phyloP scores from a whole-genome alignment of 2,888 invertebrate species.

The Priocnemis perturbator region DNA sequence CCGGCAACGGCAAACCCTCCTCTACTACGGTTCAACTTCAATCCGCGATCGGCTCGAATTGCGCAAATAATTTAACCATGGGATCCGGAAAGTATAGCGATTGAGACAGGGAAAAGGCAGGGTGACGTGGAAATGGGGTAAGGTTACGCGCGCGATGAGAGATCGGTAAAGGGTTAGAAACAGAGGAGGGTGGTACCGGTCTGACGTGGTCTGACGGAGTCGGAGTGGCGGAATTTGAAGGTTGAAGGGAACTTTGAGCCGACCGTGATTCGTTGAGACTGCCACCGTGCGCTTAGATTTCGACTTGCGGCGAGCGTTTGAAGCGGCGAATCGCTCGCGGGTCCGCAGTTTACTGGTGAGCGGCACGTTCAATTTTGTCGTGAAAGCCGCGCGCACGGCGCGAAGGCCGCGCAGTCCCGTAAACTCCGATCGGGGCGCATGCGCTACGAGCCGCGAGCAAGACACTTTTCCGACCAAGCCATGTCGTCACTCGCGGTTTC shows the following conservation, averaged over 20 bases:
- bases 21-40: background rate
- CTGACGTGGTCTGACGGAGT: background rate
- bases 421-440: background rate
- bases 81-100: too few relatives aligned
- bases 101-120: too few relatives aligned
- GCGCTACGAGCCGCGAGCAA: background rate
- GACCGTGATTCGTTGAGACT: too few relatives aligned
- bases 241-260: background rate
- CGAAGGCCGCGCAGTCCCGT: slow-evolving; percentile 4
- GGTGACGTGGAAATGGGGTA: too few relatives aligned
- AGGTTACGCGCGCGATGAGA: too few relatives aligned
- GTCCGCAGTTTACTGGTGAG: slow-evolving; percentile 3
- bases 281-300: background rate
- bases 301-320: background rate
- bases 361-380: background rate
- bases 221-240: too few relatives aligned
- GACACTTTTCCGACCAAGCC: too few relatives aligned
- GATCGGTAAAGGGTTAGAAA: too few relatives aligned
- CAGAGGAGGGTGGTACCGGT: too few relatives aligned
- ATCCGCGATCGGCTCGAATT: too few relatives aligned
- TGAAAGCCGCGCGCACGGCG: background rate
- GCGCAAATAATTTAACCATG: too few relatives aligned
- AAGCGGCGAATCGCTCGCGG: background rate
- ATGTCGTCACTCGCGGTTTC: too few relatives aligned
- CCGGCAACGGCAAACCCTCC: background rate